Conservation (phyloP, 2,888 invertebrate species). For the Germaria angustata region DNA sequence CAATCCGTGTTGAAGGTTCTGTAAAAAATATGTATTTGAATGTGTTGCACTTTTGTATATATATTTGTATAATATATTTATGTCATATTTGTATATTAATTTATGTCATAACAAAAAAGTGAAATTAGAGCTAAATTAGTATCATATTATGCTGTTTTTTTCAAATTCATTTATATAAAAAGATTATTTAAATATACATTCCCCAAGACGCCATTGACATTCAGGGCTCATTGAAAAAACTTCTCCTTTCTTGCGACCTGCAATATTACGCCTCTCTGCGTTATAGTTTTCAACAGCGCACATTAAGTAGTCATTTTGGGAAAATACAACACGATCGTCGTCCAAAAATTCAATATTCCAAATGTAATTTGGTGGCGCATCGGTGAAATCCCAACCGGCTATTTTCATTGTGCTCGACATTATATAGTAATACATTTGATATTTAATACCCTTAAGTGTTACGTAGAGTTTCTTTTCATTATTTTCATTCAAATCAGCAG, state of each 20-base stretch:
- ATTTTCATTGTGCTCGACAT: constrained; percentile 28
- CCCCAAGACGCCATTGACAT: constrained; percentile 50
- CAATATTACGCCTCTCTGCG: constrained; percentile 25
- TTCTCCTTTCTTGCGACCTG: not conserved
- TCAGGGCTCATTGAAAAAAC: not conserved
- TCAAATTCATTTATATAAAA: too few species aligned
- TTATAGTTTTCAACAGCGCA: constrained; percentile 32
- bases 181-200: constrained; percentile 17
- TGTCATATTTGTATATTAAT: too few species aligned
- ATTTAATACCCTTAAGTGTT: constrained; percentile 24
- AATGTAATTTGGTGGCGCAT: constrained; percentile 10
- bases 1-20: too few species aligned
- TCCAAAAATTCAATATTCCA: constrained; percentile 50
- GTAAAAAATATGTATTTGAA: too few species aligned
- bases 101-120: too few species aligned
- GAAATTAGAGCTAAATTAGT: too few species aligned
- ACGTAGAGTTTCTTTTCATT: not conserved
- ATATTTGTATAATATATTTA: too few species aligned
- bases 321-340: constrained; percentile 27
- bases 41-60: too few species aligned
- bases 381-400: constrained; percentile 36
- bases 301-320: constrained; percentile 43
- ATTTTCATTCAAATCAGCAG: not conserved
- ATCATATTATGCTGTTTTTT: too few species aligned
- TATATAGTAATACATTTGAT: constrained; percentile 47